Evolutionary conservation across 2,797 vertebrate genomes (phyloP).

Genomic region (Alosa sapidissima): DNA sequence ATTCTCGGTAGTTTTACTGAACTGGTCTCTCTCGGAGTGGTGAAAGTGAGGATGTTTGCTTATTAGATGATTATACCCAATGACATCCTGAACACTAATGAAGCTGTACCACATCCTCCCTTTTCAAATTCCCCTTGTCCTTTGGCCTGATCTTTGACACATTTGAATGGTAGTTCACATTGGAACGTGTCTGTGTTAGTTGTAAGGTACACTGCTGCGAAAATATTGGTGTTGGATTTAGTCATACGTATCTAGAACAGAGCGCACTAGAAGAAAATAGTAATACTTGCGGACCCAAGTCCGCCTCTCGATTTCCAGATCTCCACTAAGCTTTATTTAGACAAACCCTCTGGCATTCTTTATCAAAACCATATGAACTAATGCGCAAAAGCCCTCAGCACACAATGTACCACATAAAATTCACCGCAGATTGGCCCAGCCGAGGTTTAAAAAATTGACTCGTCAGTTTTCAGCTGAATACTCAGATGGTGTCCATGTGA

Average conservation of each 20-base stretch:
- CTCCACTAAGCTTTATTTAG: constrained; percentile 23
- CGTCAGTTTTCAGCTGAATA: neutral
- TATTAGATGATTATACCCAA: constrained; percentile 23
- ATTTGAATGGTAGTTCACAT: neutral
- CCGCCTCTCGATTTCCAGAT: constrained; percentile 17
- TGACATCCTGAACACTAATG: constrained; percentile 15
- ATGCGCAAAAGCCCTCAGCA: constrained; percentile 17
- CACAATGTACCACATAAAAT: constrained; percentile 22
- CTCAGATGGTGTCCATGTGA: constrained; percentile 1
- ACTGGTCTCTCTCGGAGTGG: neutral
- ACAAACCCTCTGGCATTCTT: constrained; percentile 14
- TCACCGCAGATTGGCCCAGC: neutral
- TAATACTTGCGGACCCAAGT: neutral
- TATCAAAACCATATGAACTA: constrained; percentile 25
- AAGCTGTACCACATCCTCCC: neutral
- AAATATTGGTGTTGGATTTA: constrained; percentile 21
- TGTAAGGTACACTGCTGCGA: constrained; percentile 19
- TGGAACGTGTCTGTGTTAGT: neutral
- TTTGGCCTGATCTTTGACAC: constrained; percentile 16
- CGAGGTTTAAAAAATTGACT: constrained; percentile 7
- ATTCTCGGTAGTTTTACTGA: neutral
- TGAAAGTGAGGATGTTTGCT: constrained; percentile 9
- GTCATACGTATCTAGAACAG: neutral
- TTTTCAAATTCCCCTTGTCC: neutral
- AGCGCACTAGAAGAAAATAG: neutral